Base-by-base conservation (phyloP, 2,797 vertebrate species). In the Merluccius polli region DNA sequence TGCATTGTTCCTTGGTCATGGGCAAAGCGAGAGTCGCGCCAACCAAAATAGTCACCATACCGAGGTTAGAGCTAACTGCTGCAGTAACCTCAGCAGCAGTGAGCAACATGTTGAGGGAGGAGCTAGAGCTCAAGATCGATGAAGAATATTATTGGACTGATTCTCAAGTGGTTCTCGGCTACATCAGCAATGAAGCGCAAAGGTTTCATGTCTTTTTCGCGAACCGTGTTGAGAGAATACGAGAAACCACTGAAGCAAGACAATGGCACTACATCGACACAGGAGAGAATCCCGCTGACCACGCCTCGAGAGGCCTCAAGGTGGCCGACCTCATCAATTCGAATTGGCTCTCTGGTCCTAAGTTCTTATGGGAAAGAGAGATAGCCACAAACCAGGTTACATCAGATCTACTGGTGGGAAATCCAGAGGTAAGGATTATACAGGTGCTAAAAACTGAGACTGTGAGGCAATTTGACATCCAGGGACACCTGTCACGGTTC, bases 291-390 rank as follows among this genome's bases (percentile, higher is more conserved):
- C 69, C 67, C 8, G 21, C 63, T 21, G 63, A 65, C 24, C 63
- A 65, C n/a, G 21, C 63, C 16, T 27, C 10, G 2, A 27, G 65
- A 27, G 65, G 27, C 27, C 65, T 68, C 65, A 68, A 68, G 65
- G 65, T 68, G 29, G 65, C 59, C 18, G 59, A 65, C 18, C 24
- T 65, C 18, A 65, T 68, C 27, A 27, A 27, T 27, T 68, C 65
- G 30, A 68, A 78, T 30, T 80, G 78, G 76, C 11, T 84, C 6
- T 72, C 69, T 5, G 80, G 73, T 71, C 79, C 75, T 1, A 77
- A 77, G 65, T 81, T 81, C 29, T 27, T 83, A 36, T 77, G 75
- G 77, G 48, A 83, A 36, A 75, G 12, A 67, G 10, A 68, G 29
- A 30, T 68, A 30, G 67, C 27, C 29, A 69, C 67, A 69, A 69